phyloP scores from a whole-genome alignment of 2,888 invertebrate species.

The Alsophila aescularia region DNA sequence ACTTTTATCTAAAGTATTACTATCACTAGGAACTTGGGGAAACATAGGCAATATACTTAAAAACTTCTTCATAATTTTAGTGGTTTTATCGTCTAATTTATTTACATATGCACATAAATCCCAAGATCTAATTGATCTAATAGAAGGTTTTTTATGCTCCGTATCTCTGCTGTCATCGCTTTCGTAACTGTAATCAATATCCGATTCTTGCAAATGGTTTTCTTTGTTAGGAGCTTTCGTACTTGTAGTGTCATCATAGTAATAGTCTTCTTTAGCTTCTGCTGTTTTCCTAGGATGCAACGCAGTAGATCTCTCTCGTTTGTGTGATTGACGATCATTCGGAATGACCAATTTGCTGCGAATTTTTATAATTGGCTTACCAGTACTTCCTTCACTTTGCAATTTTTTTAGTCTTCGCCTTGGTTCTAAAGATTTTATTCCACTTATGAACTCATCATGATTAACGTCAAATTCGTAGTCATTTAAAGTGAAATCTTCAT shows the following conservation, averaged over 20 bases:
- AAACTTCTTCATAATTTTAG: constrained; percentile 45
- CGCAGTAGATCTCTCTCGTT: constrained; percentile 41
- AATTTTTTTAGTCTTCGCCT: constrained; percentile 34
- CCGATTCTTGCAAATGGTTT: constrained; percentile 31
- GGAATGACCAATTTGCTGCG: constrained; percentile 39
- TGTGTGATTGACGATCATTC: constrained; percentile 24
- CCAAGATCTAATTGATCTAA: constrained; percentile 56
- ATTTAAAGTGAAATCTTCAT: constrained; percentile 71
- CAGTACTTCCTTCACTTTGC: background rate
- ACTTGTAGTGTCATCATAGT: constrained; percentile 54
- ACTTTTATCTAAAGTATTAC: constrained; percentile 1
- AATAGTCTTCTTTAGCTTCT: constrained; percentile 52
- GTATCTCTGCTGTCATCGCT: constrained; percentile 54
- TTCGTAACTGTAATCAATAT: constrained; percentile 52
- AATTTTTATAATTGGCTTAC: constrained; percentile 34
- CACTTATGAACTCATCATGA: constrained; percentile 67
- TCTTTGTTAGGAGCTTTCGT: constrained; percentile 40
- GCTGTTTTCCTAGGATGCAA: constrained; percentile 39
- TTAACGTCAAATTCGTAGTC: constrained; percentile 76
- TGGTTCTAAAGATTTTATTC: constrained; percentile 66
- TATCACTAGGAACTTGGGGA: constrained; percentile 44
- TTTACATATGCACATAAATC: constrained; percentile 43
- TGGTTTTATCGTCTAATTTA: constrained; percentile 49
- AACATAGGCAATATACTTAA: constrained; percentile 60
- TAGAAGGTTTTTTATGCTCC: constrained; percentile 34